Evolutionary conservation across 2,113 vertebrate genomes (phyloP).

Genomic region (Syngnathus typhle): DNA sequence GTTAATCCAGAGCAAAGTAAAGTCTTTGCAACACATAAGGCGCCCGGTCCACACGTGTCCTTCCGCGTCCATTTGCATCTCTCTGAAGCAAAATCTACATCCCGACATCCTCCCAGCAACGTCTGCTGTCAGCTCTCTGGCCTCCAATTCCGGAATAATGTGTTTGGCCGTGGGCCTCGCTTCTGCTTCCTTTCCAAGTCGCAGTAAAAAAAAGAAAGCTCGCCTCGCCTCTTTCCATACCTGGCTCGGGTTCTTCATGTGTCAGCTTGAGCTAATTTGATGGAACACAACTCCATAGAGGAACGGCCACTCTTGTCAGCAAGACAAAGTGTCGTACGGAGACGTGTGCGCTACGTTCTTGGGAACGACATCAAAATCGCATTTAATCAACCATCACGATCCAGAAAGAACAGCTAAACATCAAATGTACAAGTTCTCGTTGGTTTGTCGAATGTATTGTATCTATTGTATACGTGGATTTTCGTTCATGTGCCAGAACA

Average conservation of each 20-base stretch:
- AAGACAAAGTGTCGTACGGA: neutral
- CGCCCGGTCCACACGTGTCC: neutral
- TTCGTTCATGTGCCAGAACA: slow-evolving; percentile 11
- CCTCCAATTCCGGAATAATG: slow-evolving; percentile 3
- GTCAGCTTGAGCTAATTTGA: slow-evolving; percentile 4
- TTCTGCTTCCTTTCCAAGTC: neutral
- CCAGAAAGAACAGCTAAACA: no score
- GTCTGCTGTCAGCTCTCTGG: slow-evolving; percentile 1
- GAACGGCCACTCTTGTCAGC: neutral
- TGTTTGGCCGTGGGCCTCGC: slow-evolving; percentile 1
- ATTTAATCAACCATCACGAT: no score
- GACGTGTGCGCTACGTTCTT: neutral
- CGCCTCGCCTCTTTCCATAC: neutral
- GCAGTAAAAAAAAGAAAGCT: neutral
- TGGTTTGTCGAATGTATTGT: no score
- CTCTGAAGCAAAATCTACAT: neutral
- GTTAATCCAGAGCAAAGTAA: slow-evolving; percentile 27
- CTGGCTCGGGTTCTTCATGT: neutral
- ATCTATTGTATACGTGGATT: no score
- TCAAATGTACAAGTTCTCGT: no score
- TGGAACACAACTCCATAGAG: neutral
- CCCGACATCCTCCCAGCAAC: neutral
- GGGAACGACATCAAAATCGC: neutral
- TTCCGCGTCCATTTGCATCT: neutral
- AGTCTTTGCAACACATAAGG: neutral